Conservation (phyloP, 1,140 invertebrate genomes). For the Hypothenemus hampei region DNA sequence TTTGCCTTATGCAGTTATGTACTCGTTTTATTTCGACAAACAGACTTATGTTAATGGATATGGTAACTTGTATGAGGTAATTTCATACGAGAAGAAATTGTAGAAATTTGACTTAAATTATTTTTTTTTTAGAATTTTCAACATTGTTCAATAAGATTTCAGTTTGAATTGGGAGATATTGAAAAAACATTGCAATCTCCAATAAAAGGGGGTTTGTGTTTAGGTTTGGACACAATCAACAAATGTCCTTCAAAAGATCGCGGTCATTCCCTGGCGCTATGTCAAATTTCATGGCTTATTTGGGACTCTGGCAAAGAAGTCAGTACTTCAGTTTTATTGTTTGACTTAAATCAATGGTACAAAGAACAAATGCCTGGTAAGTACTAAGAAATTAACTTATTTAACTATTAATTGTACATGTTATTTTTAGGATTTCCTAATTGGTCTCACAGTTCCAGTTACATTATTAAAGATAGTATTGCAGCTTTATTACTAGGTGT, state of each 20-base stretch:
- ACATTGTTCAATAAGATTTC: slow-evolving; percentile 39
- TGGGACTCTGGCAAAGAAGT: slow-evolving; percentile 25
- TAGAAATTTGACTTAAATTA: neutral
- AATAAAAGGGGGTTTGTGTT: slow-evolving; percentile 33
- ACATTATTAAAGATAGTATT: slow-evolving; percentile 30
- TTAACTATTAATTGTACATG: neutral
- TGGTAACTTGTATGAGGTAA: slow-evolving; percentile 52
- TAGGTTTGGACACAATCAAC: slow-evolving; percentile 29
- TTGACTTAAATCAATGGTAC: slow-evolving; percentile 95
- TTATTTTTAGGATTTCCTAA: slow-evolving; percentile 30
- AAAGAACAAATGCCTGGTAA: slow-evolving; percentile 83
- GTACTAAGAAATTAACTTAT: slow-evolving; percentile 8
- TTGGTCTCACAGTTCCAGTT: slow-evolving; percentile 30
- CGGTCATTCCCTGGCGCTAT: slow-evolving; percentile 36
- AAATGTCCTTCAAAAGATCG: slow-evolving; percentile 17
- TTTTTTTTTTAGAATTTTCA: slow-evolving; percentile 36
- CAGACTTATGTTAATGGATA: slow-evolving; percentile 49
- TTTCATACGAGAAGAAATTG: neutral
- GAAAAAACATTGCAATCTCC: neutral
- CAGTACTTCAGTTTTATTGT: slow-evolving; percentile 56
- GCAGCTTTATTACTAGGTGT: slow-evolving; percentile 40
- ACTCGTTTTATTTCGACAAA: slow-evolving; percentile 55
- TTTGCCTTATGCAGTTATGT: slow-evolving; percentile 50
- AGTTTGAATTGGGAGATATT: slow-evolving; percentile 35
- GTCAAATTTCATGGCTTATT: slow-evolving; percentile 46